Base-by-base conservation (phyloP, 2,888 invertebrate species). In the Cheilosia scutellata region DNA sequence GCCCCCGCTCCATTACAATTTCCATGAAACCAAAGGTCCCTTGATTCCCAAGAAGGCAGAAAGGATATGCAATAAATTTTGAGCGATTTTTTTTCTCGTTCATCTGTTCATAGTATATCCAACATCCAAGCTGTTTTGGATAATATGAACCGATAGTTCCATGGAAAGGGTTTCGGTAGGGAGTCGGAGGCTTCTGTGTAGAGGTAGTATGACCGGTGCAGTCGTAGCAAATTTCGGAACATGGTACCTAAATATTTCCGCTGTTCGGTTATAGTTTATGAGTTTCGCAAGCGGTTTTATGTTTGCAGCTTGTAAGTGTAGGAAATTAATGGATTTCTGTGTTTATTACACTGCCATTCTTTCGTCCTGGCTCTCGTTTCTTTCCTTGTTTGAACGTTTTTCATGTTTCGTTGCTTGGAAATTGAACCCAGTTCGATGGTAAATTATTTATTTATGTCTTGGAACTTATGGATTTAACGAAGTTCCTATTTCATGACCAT, bases 171-270 rank as follows among this genome's bases (percentile, higher is more conserved):
- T 29, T 7, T 16, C 37, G 13, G 13, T 20, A 6, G 47, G 20
- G 4, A 7, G 16, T 16, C 1, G 31, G 2, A 55, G 60, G 78
- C 44, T 49, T 31, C 7, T 40, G 42, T 6, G 13, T 25, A 9
- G 33, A 16, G 9, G 16, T 37, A 11, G 6, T 25, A 51, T 31
- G 29, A 37, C 63, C 58, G 51, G n/a, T 78, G 74, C 57, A 55
- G 40, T 25, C 27, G 72, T 42, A 74, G 68, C 78, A 68, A 83
- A 83, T 74, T 74, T 83, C 58, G 37, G 63, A 83, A 83, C 74
- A 83, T 42, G 82, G 72, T 86, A 86, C 80, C 86, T 76, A 86
- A 86, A 82, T 82, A 86, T 86, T 86, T 86, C 86, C 82, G 76
- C 76, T 65, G 76, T 66, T 77, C 66, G 51, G 16, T 57, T 72